Evolutionary conservation across 2,888 invertebrate genomes (phyloP), one percentile per base, ranked within the genome.

Genomic region (Smittia aterrima): DNA sequence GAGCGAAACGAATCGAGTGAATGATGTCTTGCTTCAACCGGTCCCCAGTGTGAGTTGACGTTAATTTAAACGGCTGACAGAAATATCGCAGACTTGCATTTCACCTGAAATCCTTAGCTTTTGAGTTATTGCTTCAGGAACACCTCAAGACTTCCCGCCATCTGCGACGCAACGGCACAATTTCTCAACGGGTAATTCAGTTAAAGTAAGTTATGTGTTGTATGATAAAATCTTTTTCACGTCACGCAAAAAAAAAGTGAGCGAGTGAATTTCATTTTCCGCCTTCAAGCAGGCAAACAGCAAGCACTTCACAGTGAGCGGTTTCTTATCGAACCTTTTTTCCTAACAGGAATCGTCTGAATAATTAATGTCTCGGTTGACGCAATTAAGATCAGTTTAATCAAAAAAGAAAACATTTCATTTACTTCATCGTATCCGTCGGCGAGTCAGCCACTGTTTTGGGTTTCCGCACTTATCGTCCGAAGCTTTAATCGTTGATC

Each of bases 51-150:
- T 62, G 62, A 72, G 18, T 62, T 40, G 40, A 38, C 72, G 38
- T 40, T 72, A 62, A 72, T 72, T 72, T 62, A 72, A 72, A 58
- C 58, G 53, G 20, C 16, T 16, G 72, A 58, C 64, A 64, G 9
- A 47, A 47, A 47, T n/a, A 32, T 6, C 32, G 32, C 32, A 32
- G 32, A 32, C 32, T 9, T 32, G 32, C 32, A 32, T 32, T 32
- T 32, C 32, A 32, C 32, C 32, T 32, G 32, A 32, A 32, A 32
- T 32, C 32, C 32, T 32, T n/a, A 47, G 47, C 3, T 47, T 58
- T 58, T 64, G 64, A 64, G 22, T 64, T 64, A 64, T 64, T 24
- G 22, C 22, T 27, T 25, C 64, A 27, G 20, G 13, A 58, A 58
- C 2, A 7, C 1, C 58, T 58, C 58, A 58, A 47, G 47, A 47